Base-by-base conservation (phyloP, 1,140 invertebrate genomes). In the Drosophila pandora region DNA sequence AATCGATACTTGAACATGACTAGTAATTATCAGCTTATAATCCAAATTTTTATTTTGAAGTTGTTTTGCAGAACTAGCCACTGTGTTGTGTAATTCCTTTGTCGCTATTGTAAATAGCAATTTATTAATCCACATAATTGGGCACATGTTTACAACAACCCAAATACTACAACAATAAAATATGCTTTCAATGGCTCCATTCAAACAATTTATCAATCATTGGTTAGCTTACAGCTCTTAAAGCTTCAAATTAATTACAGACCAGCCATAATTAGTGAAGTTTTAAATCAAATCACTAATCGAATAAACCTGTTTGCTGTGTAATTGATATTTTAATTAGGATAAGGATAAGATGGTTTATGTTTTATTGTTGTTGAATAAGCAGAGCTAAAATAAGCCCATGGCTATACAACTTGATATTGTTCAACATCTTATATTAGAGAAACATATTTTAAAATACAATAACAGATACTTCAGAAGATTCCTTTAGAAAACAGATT, bases 91-190 rank as follows among this genome's bases (percentile, higher is more conserved):
- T 37, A 37, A 37, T 37, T 37, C 34, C 34, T 37, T 37, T 37
- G 34, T 37, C 34, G 34, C 3, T n/a, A 37, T 37, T 37, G 34
- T 37, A 37, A 37, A 10, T 37, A 37, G 34, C 34, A 37, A 37
- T 37, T 37, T 37, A 37, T 37, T 37, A 37, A n/a, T 12, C 34
- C 34, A 37, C 34, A 37, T 37, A 37, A 37, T 37, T 37, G 34
- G 34, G 34, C 34, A 37, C 10, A 37, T 37, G 34, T 37, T 37
- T 37, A 37, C 34, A 37, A 37, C 34, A 37, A 37, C 34, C 10
- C 34, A 12, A 37, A 37, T 12, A 2, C 34, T 12, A 37, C 10
- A 12, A 37, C 34, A 37, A 37, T 37, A 12, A 37, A 37, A 37
- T 37, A 37, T 37, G 34, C 12, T 37, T n/a, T 37, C 34, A 34